These are phyloP conservation scores for Peromyscus maniculatus DNA, from an alignment of 2,113 vertebrate species.

Conservation along the genomic window DNA sequence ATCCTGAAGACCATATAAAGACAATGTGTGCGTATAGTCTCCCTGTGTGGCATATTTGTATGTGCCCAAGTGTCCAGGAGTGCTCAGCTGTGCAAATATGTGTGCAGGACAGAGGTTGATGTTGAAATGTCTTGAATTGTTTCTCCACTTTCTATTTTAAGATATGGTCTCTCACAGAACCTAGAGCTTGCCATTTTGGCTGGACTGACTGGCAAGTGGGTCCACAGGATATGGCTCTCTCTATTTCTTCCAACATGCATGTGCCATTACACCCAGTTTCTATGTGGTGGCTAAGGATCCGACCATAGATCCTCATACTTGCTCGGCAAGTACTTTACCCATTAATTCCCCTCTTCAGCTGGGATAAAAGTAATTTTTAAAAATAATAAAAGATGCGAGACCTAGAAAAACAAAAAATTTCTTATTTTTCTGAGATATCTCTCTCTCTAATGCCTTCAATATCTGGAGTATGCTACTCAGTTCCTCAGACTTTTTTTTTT, in stretches of 20 bases:
- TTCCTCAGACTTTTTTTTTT: neutral
- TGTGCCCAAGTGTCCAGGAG: neutral
- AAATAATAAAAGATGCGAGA: constrained; percentile 8
- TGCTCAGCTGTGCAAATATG: no score
- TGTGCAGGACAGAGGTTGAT: neutral
- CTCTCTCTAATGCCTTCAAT: neutral
- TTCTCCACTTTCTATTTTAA: neutral
- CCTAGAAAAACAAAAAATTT: neutral
- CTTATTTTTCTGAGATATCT: neutral
- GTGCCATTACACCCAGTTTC: no score
- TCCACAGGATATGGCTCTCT: no score
- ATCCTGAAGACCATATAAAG: neutral
- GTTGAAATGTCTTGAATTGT: neutral
- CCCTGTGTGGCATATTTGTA: neutral
- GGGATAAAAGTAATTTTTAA: neutral
- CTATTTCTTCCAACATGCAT: neutral
- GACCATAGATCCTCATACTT: no score
- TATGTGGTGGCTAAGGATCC: neutral
- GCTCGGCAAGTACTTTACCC: no score
- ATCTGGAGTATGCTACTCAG: neutral
- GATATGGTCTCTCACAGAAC: neutral
- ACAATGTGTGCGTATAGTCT: neutral
- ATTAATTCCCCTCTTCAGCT: neutral
- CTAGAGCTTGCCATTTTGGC: neutral
- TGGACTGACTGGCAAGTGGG: neutral